Percentiles rank a stretch among this genome's conserved stretches.
phyloP scores from a whole-genome alignment of 2,113 vertebrate genomes.

The Alces alces region DNA sequence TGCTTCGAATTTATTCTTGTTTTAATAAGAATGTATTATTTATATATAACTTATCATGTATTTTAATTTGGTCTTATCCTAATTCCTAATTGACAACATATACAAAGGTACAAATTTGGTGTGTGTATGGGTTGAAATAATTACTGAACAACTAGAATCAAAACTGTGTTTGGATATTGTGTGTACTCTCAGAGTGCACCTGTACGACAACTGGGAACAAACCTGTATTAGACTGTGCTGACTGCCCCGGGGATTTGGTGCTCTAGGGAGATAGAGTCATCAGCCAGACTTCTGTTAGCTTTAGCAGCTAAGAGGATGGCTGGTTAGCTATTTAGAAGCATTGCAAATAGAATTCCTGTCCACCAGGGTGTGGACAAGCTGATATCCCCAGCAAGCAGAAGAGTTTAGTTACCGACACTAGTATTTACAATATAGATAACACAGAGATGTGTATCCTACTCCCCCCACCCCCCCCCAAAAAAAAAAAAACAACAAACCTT shows the following conservation, averaged over 20 bases:
- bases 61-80: conserved; percentile 7
- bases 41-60: background rate
- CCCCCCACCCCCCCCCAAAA: background rate
- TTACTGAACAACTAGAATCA: background rate
- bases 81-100: background rate
- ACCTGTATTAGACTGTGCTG: background rate
- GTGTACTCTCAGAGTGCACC: background rate
- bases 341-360: background rate
- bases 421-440: background rate
- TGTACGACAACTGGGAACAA: background rate
- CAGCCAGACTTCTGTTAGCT: background rate
- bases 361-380: background rate
- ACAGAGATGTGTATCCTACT: background rate
- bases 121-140: background rate
- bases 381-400: background rate
- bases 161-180: background rate
- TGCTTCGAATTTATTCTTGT: background rate
- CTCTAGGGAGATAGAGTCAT: background rate
- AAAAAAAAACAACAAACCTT: background rate
- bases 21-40: background rate
- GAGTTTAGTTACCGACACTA: background rate
- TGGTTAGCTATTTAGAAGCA: background rate
- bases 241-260: background rate
- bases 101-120: background rate
- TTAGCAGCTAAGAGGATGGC: background rate